These are phyloP conservation scores for Megathymus violae DNA, from an alignment of 1,140 invertebrate genomes.

Conservation along the genomic window DNA sequence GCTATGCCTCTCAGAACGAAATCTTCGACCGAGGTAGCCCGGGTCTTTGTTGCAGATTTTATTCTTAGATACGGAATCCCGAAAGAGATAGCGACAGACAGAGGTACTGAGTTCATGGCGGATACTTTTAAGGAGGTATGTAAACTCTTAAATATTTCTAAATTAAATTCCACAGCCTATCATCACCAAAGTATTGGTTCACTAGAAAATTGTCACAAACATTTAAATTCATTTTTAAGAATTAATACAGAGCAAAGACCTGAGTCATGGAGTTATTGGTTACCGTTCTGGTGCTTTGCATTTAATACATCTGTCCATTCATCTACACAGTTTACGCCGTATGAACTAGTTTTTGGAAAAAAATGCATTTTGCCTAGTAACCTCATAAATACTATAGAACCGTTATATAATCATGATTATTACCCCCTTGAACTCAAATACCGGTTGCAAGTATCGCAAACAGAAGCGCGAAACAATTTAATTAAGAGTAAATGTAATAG, in stretches of 20 bases:
- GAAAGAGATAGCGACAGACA: conserved; percentile 24
- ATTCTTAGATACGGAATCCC: background rate
- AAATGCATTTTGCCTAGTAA: conserved; percentile 7
- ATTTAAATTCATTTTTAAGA: conserved; percentile 18
- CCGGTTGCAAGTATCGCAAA: conserved; percentile 28
- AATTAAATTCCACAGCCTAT: conserved; percentile 26
- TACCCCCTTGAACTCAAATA: conserved; percentile 33
- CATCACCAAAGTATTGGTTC: background rate
- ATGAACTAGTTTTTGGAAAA: conserved; percentile 4
- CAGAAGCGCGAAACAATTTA: conserved; percentile 21
- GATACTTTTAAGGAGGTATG: conserved; percentile 24
- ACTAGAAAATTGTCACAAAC: conserved; percentile 16
- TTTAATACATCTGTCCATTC: background rate
- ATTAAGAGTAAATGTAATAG: conserved; percentile 17
- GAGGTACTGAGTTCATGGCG: conserved; percentile 26
- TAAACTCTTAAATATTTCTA: conserved; percentile 30
- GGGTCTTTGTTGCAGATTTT: no score
- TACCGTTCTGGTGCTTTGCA: conserved; percentile 20
- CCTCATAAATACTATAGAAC: no score
- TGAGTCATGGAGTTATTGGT: conserved; percentile 28
- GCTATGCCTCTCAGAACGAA: no score
- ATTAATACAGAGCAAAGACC: conserved; percentile 23
- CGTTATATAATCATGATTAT: no score
- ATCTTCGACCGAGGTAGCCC: no score
- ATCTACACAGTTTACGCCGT: background rate